Base-by-base conservation (phyloP, 37 sponge, comb jelly and placozoan genomes). In the Beroe ovata region DNA sequence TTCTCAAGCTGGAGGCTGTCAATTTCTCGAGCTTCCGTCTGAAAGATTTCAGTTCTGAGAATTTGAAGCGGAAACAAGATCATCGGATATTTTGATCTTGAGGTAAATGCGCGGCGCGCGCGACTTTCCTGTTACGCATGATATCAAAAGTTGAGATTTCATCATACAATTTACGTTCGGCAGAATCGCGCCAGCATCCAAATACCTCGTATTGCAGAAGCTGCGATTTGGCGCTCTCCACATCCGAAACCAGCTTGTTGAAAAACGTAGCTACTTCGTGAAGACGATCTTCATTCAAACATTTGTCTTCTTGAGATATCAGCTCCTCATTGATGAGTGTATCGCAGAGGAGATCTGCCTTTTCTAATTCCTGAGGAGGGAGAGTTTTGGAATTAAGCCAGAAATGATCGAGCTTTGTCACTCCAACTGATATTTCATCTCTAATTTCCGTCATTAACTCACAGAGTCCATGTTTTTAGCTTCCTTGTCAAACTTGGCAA, bases 251-350 rank as follows among this genome's bases (percentile, higher is more conserved):
- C 54, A 47, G 11, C 11, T 6, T 11, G 11, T 47, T 47, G 54
- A 47, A 11, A 47, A 6, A 6, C 54, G 6, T 11, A 16, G 54
- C 11, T 47, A 11, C 11, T 47, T 47, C 11, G 6, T 33, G 2
- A 30, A 66, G 34, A 19, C 30, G 25, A 37, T 66, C 69, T 18
- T 66, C 69, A 32, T 66, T 66, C 1, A 3, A 34, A 66, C 69
- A 66, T 66, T 66, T 66, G 34, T 34, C 36, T 33, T 66, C 69
- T 30, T 66, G 69, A 32, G 69, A 66, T 37, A 66, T 8, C 11
- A 14, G 18, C 4, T 25, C 36, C 21, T 62, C 63, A 1, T 66
- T 30, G 14, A 25, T 26, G 16, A 66, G 69, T 14, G 36, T 14
- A 34, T 66, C 35, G 30, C 16, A 66, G 2, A 66, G 16, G 6